Conservation (phyloP, 2,888 invertebrate species). For the Pterostichus niger region DNA sequence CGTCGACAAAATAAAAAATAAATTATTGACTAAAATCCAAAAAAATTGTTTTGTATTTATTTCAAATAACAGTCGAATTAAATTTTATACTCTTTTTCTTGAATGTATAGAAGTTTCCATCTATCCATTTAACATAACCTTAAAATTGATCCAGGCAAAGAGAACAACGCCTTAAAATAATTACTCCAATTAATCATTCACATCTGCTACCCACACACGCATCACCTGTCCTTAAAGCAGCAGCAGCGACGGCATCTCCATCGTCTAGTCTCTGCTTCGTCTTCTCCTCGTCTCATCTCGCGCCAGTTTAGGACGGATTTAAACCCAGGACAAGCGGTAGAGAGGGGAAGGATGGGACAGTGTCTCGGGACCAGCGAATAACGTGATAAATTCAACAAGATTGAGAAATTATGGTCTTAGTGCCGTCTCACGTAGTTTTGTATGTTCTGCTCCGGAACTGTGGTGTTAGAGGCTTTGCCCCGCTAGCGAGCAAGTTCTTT, state of each 20-base stretch:
- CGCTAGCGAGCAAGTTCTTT: background rate
- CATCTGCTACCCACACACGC: constrained; percentile 6
- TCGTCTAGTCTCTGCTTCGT: constrained; percentile 8
- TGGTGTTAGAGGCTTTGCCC: constrained; percentile 21
- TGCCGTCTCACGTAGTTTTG: constrained; percentile 49
- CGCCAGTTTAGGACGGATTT: constrained; percentile 36
- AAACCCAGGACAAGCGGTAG: background rate
- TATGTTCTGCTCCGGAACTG: constrained; percentile 30
- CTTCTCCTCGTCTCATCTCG: background rate
- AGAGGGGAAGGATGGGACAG: background rate
- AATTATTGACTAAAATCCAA: too few relatives aligned
- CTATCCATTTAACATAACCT: too few relatives aligned
- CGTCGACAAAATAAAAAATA: too few relatives aligned
- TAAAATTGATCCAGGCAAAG: too few relatives aligned
- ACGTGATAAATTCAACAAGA: constrained; percentile 70
- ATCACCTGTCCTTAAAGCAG: background rate
- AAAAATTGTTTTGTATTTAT: too few relatives aligned
- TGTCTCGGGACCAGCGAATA: constrained; percentile 62
- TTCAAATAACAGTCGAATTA: too few relatives aligned
- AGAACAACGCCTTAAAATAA: constrained; percentile 18
- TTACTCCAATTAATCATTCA: constrained; percentile 33
- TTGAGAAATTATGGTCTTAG: constrained; percentile 71
- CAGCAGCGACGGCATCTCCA: background rate
- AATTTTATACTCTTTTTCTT: too few relatives aligned
- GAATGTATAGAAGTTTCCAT: too few relatives aligned